A percentile compares a stretch with the other conserved stretches of the same genome.
These are phyloP conservation scores for Operophtera brumata DNA, from an alignment of 2,888 invertebrate species.

Conservation along the genomic window DNA sequence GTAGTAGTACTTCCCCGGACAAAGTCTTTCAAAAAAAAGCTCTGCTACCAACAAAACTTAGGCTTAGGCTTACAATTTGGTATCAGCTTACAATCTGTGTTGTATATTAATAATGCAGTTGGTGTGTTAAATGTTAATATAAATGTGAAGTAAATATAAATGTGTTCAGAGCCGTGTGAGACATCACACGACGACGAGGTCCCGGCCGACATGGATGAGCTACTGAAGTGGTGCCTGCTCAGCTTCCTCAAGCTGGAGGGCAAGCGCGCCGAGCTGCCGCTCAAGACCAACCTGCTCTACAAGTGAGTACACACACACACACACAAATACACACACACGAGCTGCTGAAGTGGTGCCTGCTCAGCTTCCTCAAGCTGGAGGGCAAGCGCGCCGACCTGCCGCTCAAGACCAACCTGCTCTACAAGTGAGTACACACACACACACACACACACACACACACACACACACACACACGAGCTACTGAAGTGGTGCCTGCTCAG, in stretches of 20 bases:
- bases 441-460: too few species aligned
- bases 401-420: slow-evolving; percentile 90
- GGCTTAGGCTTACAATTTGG: too few species aligned
- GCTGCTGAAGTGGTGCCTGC: too few species aligned
- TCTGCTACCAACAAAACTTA: too few species aligned
- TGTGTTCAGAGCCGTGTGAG: not conserved
- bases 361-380: slow-evolving; percentile 88
- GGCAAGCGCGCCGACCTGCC: slow-evolving; percentile 87
- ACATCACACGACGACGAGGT: slow-evolving; percentile 33
- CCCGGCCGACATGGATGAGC: slow-evolving; percentile 84
- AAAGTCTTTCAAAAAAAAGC: too few species aligned
- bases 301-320: slow-evolving; percentile 72
- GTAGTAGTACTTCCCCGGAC: too few species aligned
- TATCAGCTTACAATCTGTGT: too few species aligned
- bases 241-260: slow-evolving; percentile 88
- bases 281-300: slow-evolving; percentile 91
- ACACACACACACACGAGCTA: too few species aligned
- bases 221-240: slow-evolving; percentile 88
- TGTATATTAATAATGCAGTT: too few species aligned
- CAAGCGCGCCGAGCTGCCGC: slow-evolving; percentile 86
- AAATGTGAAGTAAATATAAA: too few species aligned
- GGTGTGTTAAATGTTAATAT: too few species aligned
- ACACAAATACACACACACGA: too few species aligned
- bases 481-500: slow-evolving; percentile 90
- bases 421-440: slow-evolving; percentile 74